Conservation (phyloP, 2,797 vertebrate species). For the Characodon lateralis region DNA sequence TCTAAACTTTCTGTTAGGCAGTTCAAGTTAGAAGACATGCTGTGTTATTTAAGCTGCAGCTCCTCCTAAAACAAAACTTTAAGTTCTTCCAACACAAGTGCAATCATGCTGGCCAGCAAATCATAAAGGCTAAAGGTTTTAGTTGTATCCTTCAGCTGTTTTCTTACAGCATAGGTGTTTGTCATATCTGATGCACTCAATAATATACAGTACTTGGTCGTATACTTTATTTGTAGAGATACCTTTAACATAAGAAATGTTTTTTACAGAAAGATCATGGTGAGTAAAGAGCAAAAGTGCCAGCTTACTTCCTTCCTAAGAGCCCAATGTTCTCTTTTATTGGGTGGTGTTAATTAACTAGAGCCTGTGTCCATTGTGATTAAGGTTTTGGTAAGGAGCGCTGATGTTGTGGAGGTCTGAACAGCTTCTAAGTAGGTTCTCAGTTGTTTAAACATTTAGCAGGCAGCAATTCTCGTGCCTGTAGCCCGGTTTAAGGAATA, state of each 20-base stretch:
- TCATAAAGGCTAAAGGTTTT: neutral
- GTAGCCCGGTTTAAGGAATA: constrained; percentile 51
- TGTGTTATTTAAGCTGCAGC: neutral
- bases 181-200: neutral
- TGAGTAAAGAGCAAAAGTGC: constrained; percentile 4
- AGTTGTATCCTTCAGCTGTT: neutral
- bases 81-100: neutral
- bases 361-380: constrained; percentile 10
- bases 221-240: neutral
- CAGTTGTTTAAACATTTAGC: constrained; percentile 45
- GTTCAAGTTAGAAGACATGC: neutral
- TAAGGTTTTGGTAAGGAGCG: constrained; percentile 18
- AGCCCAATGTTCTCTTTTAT: neutral
- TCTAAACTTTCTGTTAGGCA: neutral
- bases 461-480: constrained; percentile 35
- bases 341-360: neutral
- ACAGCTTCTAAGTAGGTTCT: constrained; percentile 36
- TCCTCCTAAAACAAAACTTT: neutral
- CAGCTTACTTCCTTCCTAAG: neutral
- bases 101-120: neutral
- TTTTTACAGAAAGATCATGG: neutral
- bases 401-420: constrained; percentile 31
- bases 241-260: neutral
- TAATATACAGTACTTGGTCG: too few relatives aligned
- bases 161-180: too few relatives aligned